Evolutionary conservation across 2,113 vertebrate genomes (phyloP).

Genomic region (Puffinus mauretanicus): DNA sequence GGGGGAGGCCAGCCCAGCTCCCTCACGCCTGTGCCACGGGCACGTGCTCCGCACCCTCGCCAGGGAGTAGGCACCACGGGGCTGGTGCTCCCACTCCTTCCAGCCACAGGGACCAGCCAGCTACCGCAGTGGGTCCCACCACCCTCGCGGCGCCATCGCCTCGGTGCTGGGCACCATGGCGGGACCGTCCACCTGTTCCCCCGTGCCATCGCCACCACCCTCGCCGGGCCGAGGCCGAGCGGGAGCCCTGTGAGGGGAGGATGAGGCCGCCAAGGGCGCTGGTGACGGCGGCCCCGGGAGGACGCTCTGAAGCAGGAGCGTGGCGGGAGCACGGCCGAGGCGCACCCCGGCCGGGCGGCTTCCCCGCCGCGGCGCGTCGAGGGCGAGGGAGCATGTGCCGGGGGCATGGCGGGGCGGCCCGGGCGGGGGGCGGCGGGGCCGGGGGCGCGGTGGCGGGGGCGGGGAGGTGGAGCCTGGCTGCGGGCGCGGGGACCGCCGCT

Average conservation of each 20-base stretch:
- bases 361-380: background rate
- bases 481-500: no score
- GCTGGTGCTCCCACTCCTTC: rapidly evolving
- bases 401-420: background rate
- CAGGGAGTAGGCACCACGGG: rapidly evolving
- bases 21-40: rapidly evolving
- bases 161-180: rapidly evolving
- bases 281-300: background rate
- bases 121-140: background rate
- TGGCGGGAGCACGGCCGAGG: background rate
- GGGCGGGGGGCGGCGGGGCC: no score
- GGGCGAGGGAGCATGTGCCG: conserved; percentile 20
- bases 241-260: background rate
- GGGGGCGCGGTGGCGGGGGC: no score
- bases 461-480: no score
- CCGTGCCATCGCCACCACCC: rapidly evolving
- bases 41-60: rapidly evolving
- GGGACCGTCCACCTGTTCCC: background rate
- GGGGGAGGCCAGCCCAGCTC: background rate
- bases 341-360: background rate
- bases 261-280: background rate
- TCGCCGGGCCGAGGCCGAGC: background rate
- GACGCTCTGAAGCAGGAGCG: background rate
- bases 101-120: background rate
- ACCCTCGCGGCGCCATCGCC: background rate